Percentiles rank a stretch among this genome's conserved stretches.
These are phyloP conservation scores for Furcifer pardalis DNA, from an alignment of 2,797 vertebrate genomes.

Conservation along the genomic window DNA sequence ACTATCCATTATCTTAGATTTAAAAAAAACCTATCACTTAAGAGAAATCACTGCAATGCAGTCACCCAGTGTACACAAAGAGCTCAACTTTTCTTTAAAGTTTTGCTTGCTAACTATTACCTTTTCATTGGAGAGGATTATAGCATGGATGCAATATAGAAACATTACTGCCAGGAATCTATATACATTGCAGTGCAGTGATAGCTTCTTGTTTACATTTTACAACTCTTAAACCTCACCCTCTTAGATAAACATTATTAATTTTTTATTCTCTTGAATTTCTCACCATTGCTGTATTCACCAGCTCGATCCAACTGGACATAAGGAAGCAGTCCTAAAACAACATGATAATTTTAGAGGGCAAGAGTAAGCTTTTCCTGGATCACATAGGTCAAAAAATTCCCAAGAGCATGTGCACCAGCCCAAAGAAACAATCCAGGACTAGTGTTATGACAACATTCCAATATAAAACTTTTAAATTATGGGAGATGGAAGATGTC, in stretches of 20 bases:
- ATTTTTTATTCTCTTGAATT: conserved; percentile 24
- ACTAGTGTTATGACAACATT: background rate
- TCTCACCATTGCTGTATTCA: conserved; percentile 13
- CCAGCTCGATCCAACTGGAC: background rate
- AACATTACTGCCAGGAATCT: background rate
- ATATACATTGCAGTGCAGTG: background rate
- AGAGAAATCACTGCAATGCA: background rate
- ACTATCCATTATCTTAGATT: too few species aligned
- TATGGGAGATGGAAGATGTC: background rate
- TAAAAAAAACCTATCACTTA: background rate
- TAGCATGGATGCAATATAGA: background rate
- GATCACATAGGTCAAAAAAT: conserved; percentile 3
- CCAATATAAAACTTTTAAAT: background rate
- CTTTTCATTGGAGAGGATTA: background rate
- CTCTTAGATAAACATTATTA: conserved; percentile 26
- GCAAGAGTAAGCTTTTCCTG: background rate
- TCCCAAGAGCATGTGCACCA: background rate
- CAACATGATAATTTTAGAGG: background rate
- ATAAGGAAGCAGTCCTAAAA: background rate
- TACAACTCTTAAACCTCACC: conserved; percentile 14
- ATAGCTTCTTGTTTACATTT: conserved; percentile 30
- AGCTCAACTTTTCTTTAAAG: background rate
- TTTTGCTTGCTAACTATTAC: background rate
- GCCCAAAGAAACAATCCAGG: background rate
- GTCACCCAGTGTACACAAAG: background rate